Evolutionary conservation across 2,888 invertebrate genomes (phyloP).

Genomic region (Troides oblongomaculatus): DNA sequence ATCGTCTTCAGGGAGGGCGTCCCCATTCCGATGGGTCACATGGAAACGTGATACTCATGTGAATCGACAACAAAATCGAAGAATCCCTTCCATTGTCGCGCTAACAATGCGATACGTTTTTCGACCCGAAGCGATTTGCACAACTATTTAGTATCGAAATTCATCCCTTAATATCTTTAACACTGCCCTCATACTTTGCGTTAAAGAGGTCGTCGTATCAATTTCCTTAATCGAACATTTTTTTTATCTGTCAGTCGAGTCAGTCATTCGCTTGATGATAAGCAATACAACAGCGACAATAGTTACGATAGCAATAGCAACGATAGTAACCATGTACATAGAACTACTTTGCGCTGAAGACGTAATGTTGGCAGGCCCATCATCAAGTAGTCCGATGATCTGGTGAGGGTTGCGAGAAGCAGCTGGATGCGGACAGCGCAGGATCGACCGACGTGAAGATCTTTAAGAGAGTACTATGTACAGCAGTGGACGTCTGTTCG

Average conservation of each 20-base stretch:
- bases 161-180: neutral
- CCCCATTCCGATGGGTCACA: constrained; percentile 8
- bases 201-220: too few relatives aligned
- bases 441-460: neutral
- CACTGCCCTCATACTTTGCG: too few relatives aligned
- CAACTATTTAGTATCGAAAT: neutral
- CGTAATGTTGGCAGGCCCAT: too few relatives aligned
- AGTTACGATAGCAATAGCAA: too few relatives aligned
- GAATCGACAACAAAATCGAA: constrained; percentile 13
- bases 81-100: constrained; percentile 8
- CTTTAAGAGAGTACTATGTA: neutral
- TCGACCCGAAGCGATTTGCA: constrained; percentile 6
- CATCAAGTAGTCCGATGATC: too few relatives aligned
- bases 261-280: too few relatives aligned
- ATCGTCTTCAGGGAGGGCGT: neutral
- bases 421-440: neutral
- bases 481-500: neutral
- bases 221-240: too few relatives aligned
- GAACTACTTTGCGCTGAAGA: too few relatives aligned
- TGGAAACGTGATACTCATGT: constrained; percentile 12
- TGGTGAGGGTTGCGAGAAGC: neutral
- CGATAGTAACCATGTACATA: too few relatives aligned
- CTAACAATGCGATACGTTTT: constrained; percentile 12
- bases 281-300: too few relatives aligned
- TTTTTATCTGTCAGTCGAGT: too few relatives aligned